Conservation (phyloP, 2,888 invertebrate genomes). For the Stenolophus ochropezus region DNA sequence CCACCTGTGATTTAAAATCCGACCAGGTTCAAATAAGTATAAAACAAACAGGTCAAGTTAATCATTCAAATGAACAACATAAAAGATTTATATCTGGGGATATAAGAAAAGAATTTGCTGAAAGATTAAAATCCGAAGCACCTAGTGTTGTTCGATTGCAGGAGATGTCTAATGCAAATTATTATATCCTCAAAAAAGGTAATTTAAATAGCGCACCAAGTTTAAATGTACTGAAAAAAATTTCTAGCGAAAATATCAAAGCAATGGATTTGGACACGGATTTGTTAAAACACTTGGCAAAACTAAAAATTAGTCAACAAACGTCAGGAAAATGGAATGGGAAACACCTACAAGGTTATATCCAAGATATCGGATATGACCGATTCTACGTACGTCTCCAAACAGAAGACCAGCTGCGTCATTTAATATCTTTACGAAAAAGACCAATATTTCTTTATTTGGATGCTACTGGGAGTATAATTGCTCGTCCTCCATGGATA, state of each 20-base stretch:
- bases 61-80: neutral
- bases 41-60: neutral
- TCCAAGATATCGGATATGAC: neutral
- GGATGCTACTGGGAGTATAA: conserved; percentile 25
- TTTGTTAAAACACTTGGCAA: neutral
- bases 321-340: neutral
- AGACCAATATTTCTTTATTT: conserved; percentile 14
- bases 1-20: neutral
- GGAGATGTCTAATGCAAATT: neutral
- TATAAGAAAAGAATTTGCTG: neutral
- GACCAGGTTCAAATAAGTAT: neutral
- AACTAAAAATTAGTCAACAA: neutral
- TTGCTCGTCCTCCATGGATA: neutral
- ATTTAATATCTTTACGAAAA: neutral
- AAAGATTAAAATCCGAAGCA: neutral
- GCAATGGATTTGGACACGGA: neutral
- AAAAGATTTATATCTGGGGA: neutral
- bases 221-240: conserved; percentile 1
- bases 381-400: neutral
- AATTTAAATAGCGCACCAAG: conserved; percentile 5
- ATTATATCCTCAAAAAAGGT: neutral
- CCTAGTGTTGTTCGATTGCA: neutral
- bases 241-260: conserved; percentile 12
- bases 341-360: neutral
- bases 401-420: neutral